A percentile compares a stretch with the other conserved stretches of the same genome.
phyloP scores from a whole-genome alignment of 1,140 invertebrate species.

The Drosophila murphyi region DNA sequence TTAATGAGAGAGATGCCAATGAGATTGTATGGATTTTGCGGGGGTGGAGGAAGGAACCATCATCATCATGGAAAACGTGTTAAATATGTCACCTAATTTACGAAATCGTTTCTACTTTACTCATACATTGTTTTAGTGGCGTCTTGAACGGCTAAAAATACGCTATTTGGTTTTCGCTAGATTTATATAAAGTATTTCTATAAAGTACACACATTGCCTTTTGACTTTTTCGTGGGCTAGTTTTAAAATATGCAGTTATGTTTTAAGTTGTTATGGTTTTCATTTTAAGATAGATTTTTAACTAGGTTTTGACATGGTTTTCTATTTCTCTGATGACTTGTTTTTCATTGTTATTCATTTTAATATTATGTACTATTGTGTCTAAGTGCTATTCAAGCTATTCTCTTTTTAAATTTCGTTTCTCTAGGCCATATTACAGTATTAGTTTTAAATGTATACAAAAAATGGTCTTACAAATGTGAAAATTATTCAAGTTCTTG shows the following conservation, averaged over 20 bases:
- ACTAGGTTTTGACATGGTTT: constrained; percentile 14
- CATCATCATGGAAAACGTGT: constrained; percentile 37
- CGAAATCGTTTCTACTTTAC: constrained; percentile 32
- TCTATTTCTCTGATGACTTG: constrained; percentile 2
- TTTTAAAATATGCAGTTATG: constrained; percentile 30
- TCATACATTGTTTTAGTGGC: constrained; percentile 45
- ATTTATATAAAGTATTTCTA: constrained; percentile 75
- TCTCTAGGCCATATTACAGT: not conserved
- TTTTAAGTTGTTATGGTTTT: constrained; percentile 7
- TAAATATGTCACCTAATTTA: constrained; percentile 20
- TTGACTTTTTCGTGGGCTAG: constrained; percentile 29
- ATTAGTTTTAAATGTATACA: constrained; percentile 42
- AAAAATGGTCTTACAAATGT: constrained; percentile 74
- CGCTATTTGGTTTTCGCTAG: constrained; percentile 52
- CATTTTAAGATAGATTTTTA: not conserved
- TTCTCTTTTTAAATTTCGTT: not conserved
- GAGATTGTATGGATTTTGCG: not conserved
- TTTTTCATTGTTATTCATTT: constrained; percentile 8
- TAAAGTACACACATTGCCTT: constrained; percentile 76
- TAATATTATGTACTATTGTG: constrained; percentile 12
- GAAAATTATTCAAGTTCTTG: constrained; percentile 76
- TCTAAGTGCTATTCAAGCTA: not conserved
- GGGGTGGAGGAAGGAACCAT: not conserved
- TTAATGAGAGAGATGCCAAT: constrained; percentile 12
- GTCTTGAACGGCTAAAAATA: constrained; percentile 55